These are phyloP conservation scores for Bombus balteatus DNA, from an alignment of 1,140 invertebrate genomes.

Conservation along the genomic window DNA sequence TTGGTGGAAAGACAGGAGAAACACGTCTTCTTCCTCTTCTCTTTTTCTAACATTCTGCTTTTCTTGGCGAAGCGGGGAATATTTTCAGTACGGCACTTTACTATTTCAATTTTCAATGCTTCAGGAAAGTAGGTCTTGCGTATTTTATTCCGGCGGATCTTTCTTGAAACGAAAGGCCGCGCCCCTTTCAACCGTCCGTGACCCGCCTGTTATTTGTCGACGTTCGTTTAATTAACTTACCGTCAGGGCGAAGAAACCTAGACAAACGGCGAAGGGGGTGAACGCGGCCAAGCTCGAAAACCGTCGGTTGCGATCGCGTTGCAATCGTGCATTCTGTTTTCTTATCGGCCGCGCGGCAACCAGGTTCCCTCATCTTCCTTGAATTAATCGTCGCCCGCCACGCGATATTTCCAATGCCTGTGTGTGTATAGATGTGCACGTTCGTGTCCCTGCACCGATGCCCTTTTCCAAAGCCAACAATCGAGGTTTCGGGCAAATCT, in stretches of 20 bases:
- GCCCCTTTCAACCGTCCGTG: constrained; percentile 45
- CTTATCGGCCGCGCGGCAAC: constrained; percentile 42
- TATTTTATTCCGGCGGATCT: constrained; percentile 12
- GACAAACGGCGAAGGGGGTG: not conserved
- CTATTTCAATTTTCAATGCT: constrained; percentile 53
- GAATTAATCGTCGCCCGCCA: constrained; percentile 49
- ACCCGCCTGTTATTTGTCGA: constrained; percentile 47
- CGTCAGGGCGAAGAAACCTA: not conserved
- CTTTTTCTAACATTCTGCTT: not conserved
- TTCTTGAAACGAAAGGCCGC: constrained; percentile 38
- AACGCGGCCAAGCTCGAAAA: constrained; percentile 19
- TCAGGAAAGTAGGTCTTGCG: constrained; percentile 45
- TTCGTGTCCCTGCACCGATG: constrained; percentile 41
- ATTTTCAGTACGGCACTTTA: constrained; percentile 26
- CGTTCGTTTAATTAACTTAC: constrained; percentile 56
- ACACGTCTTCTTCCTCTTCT: not conserved
- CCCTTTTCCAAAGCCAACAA: constrained; percentile 23
- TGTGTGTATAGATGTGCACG: not conserved
- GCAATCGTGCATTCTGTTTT: constrained; percentile 20
- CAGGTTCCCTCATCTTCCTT: constrained; percentile 41
- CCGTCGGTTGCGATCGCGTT: constrained; percentile 8
- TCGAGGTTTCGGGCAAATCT: not conserved
- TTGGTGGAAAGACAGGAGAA: not conserved
- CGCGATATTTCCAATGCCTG: constrained; percentile 35
- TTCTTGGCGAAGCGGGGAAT: not conserved